Evolutionary conservation across 2,113 vertebrate genomes (phyloP), one percentile per base, ranked within the genome.

Genomic region (Megalops atlanticus): DNA sequence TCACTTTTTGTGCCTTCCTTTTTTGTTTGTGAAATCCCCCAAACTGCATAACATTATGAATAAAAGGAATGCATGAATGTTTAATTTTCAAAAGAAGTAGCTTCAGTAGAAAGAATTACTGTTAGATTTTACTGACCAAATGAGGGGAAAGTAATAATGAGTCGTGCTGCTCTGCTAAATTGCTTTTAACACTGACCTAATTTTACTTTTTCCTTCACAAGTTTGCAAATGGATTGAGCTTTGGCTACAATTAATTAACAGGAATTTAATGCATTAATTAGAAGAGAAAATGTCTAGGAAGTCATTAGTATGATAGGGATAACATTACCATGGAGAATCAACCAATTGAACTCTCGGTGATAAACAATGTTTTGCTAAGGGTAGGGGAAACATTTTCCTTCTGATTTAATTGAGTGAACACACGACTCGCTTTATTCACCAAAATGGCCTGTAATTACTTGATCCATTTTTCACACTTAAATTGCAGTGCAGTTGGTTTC

Each of bases 171-270:
- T 10, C 43, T 47, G 82, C 74, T 39, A 85, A 84, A 77, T 83
- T 85, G 40, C 85, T 88, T 86, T 88, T 87, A 86, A 85, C 82
- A 88, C 85, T 91, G 90, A 91, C 89, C 91, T 76, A 90, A 68
- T 92, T 93, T 88, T 77, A 83, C 69, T 88, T 86, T 86, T 85
- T 86, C 43, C 43, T 45, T 81, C 79, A 74, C 54, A 91, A 83
- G 74, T 91, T 88, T 89, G 83, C 87, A 89, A 89, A 92, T 88
- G 86, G 86, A 90, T 83, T 49, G 35, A 79, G 89, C 41, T 87
- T 87, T 85, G 79, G 86, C 87, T 93, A 91, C 91, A 94, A 93
- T 95, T 95, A 94, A 95, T 95, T 95, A 90, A 86, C 86, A 71
- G 83, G 89, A 92, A 93, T 88, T 88, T 91, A 92, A 91, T 89